Percentiles rank a stretch among this genome's conserved stretches.
These are phyloP conservation scores for Emys orbicularis DNA, from an alignment of 2,797 vertebrate species.

Conservation along the genomic window DNA sequence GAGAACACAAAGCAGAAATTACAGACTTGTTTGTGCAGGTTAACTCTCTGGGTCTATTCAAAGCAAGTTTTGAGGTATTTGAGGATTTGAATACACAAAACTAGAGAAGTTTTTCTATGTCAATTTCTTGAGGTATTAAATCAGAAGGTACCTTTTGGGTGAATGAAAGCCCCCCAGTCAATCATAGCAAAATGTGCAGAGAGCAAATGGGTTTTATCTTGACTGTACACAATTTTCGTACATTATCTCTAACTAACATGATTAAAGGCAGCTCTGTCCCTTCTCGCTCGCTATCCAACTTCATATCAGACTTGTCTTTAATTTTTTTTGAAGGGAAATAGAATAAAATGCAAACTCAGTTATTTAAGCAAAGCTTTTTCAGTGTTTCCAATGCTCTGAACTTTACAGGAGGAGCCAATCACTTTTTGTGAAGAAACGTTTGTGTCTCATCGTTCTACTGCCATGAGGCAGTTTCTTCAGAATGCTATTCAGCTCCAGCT, in stretches of 20 bases:
- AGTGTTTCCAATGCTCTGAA: background rate
- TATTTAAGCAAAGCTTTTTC: background rate
- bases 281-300: accelerated
- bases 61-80: constrained; percentile 25
- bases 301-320: accelerated
- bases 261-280: background rate
- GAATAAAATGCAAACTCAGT: background rate
- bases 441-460: constrained; percentile 92
- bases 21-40: constrained; percentile 32
- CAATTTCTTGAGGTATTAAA: background rate
- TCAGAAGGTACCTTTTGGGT: background rate
- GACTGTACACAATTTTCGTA: accelerated
- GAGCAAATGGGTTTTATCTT: background rate
- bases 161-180: constrained; percentile 23
- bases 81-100: constrained; percentile 12
- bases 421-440: constrained; percentile 95
- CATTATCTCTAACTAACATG: background rate
- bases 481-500: constrained; percentile 97
- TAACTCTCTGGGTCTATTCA: constrained; percentile 31
- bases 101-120: background rate
- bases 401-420: constrained; percentile 92
- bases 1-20: constrained; percentile 30
- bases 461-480: constrained; percentile 96
- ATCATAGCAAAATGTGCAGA: background rate
- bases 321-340: background rate